Evolutionary conservation across 2,888 invertebrate genomes (phyloP).

Genomic region (Zootermopsis nevadensis): DNA sequence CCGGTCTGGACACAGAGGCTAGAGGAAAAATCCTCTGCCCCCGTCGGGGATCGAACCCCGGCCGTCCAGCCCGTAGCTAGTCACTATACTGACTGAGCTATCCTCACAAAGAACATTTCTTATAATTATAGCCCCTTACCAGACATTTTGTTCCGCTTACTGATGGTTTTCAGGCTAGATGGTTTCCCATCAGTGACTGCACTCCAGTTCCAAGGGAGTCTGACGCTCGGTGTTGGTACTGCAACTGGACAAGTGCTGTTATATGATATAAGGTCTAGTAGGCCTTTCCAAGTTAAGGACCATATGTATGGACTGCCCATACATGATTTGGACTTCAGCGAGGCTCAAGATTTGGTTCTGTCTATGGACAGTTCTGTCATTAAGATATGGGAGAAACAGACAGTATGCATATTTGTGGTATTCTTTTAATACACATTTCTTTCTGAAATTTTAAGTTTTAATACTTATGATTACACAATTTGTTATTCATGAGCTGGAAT

Average conservation of each 20-base stretch:
- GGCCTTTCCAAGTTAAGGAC: slow-evolving; percentile 91
- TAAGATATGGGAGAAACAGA: slow-evolving; percentile 91
- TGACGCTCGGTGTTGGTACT: slow-evolving; percentile 90
- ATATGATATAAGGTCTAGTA: slow-evolving; percentile 93
- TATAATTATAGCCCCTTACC: too few relatives aligned
- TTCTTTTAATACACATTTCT: not conserved
- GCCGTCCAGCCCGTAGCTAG: too few relatives aligned
- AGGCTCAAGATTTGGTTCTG: slow-evolving; percentile 80
- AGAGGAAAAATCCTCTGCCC: too few relatives aligned
- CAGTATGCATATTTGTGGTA: slow-evolving; percentile 67
- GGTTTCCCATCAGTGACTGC: slow-evolving; percentile 81
- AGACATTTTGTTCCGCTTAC: too few relatives aligned
- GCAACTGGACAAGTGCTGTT: slow-evolving; percentile 92
- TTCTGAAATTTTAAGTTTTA: too few relatives aligned
- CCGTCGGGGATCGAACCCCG: too few relatives aligned
- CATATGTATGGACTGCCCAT: slow-evolving; percentile 95
- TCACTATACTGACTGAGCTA: too few relatives aligned
- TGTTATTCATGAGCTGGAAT: too few relatives aligned
- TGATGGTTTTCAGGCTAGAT: slow-evolving; percentile 67
- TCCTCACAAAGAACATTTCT: too few relatives aligned
- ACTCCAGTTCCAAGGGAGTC: slow-evolving; percentile 78
- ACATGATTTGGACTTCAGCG: slow-evolving; percentile 87
- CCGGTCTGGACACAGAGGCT: too few relatives aligned
- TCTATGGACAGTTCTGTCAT: slow-evolving; percentile 90
- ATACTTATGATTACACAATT: too few relatives aligned